A percentile compares a stretch with the other conserved stretches of the same genome.
These are phyloP conservation scores for Sorex araneus DNA, from an alignment of 2,113 vertebrate species.

Conservation along the genomic window DNA sequence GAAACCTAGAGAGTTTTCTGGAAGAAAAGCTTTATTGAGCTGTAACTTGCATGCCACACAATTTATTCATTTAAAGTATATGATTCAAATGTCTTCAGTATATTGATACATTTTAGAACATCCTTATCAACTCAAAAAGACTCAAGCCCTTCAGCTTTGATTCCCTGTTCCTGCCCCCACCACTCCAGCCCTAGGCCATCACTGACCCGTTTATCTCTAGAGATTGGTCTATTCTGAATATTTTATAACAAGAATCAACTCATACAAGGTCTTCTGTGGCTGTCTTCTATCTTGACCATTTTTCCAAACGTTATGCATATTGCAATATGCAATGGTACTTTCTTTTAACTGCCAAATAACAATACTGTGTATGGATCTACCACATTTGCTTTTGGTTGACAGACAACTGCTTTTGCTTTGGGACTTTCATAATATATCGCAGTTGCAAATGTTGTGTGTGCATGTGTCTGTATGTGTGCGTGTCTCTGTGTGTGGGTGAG, in stretches of 20 bases:
- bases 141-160: not conserved
- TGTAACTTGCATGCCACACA: not conserved
- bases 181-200: not conserved
- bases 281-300: not conserved
- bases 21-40: not conserved
- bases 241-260: not conserved
- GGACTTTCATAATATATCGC: not conserved
- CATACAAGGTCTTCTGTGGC: not conserved
- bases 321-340: not conserved
- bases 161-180: not conserved
- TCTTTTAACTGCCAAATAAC: not conserved
- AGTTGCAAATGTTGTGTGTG: too few species aligned
- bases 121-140: not conserved
- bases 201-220: not conserved
- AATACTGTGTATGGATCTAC: not conserved
- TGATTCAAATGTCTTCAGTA: not conserved
- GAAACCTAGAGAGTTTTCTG: not conserved
- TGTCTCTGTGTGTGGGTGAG: too few species aligned
- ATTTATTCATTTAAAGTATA: not conserved
- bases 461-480: too few species aligned
- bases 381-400: not conserved
- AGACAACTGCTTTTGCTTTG: not conserved
- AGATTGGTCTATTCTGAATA: not conserved
- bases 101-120: constrained; percentile 12
- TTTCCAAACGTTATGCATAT: not conserved